Conservation (phyloP, 2,888 invertebrate species). For the Melanargia galathea region DNA sequence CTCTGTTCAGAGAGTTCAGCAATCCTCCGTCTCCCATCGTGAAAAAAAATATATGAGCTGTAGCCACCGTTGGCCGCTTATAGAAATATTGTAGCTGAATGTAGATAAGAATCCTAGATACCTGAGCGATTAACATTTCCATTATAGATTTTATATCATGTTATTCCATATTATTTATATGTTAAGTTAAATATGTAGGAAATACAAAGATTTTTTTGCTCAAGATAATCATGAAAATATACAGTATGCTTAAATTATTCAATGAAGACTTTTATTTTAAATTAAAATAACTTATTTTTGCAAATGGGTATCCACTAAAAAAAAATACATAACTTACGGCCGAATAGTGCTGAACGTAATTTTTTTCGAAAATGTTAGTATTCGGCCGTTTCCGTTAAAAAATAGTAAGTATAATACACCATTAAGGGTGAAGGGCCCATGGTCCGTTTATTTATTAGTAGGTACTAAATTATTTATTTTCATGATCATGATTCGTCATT, state of each 20-base stretch:
- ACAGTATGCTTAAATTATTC: conserved; percentile 42
- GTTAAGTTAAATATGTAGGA: conserved; percentile 69
- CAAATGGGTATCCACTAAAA: too few relatives aligned
- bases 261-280: conserved; percentile 41
- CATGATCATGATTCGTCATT: too few relatives aligned
- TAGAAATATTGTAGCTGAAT: conserved; percentile 29
- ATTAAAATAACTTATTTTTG: conserved; percentile 8
- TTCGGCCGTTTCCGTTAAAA: too few relatives aligned
- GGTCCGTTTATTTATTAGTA: too few relatives aligned
- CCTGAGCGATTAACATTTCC: conserved; percentile 78
- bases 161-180: conserved; percentile 75
- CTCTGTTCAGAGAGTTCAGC: conserved; percentile 58
- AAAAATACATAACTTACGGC: too few relatives aligned
- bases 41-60: conserved; percentile 63
- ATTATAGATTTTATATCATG: conserved; percentile 80
- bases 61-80: conserved; percentile 10
- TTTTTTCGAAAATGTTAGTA: too few relatives aligned
- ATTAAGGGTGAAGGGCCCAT: too few relatives aligned
- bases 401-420: too few relatives aligned
- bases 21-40: conserved; percentile 63
- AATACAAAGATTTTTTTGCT: conserved; percentile 77
- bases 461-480: too few relatives aligned
- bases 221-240: conserved; percentile 71
- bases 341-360: too few relatives aligned
- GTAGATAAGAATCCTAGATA: conserved; percentile 55